Evolutionary conservation across 2,113 vertebrate genomes (phyloP), one percentile per base, ranked within the genome.

Genomic region (Xiphophorus maculatus): DNA sequence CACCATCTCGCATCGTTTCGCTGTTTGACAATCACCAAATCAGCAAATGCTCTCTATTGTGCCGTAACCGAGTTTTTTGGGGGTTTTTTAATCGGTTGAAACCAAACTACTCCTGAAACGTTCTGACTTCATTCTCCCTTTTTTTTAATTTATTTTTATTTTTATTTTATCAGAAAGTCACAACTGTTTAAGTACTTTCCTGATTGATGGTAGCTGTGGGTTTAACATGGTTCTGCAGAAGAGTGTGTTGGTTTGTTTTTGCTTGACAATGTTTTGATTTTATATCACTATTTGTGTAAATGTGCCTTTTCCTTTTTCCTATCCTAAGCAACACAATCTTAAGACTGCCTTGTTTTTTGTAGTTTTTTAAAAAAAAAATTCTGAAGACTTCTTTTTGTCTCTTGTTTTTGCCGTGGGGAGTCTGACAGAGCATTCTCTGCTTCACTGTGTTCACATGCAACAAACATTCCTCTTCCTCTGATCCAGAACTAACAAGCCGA

Each of bases 11-110:
- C 42, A 63, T 27, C 76, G 62, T 76, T 25, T 61, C 69, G 88
- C 84, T 84, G 84, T 30, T 71, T 86, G 93, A 94, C 93, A 93
- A 94, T 94, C 93, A 90, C 62, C 81, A 63, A 77, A 83, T 58
- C 51, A 15, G 62, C 63, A 32, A 66, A 68, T n/a, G 74, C 77
- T 84, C 35, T 71, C 14, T 58, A 37, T 40, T 69, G 62, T 54
- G 32, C 70, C 63, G 30, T 28, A 51, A 33, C 62, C 44, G 79
- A 84, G 69, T 72, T 19, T 75, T 85, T 80, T 28, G 27, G 27
- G 27, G 27, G 27, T n/a, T 37, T 40, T 37, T 14, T 7, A 17
- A 15, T 27, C 6, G 51, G 35, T 79, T 27, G 2, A 22, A 40
- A 54, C 79, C 63, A 69, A 78, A 82, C 82, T 22, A 15, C 73